Base-by-base conservation (phyloP, 2,797 vertebrate species). In the Acrocephalus scirpaceus region DNA sequence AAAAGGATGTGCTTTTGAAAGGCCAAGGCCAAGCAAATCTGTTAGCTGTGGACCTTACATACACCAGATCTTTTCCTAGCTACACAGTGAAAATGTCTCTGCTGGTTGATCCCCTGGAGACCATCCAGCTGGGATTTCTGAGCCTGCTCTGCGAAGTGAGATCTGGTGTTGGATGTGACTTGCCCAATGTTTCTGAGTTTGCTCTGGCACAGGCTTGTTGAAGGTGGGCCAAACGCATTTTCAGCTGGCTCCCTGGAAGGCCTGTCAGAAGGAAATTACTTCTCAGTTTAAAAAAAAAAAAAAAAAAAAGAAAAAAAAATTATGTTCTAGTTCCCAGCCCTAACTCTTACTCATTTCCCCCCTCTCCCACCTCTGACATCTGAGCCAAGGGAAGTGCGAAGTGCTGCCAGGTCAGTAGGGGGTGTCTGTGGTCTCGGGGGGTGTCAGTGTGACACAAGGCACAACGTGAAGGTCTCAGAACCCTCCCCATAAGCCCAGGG, bases 231-330 rank as follows among this genome's bases (percentile, higher is more conserved):
- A 75, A 78, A 60, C 18, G 20, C 3, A 23, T 71, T 84, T 78
- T 73, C 57, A 82, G 26, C 58, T 53, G 70, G n/a, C 44, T 86
- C 22, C 19, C 48, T 65, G 10, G 8, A 62, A 62, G 18, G 26
- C 19, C n/a, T 56, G 16, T 26, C 9, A 30, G 71, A 51, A 73
- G 40, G 23, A 88, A 95, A 48, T 66, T 16, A 22, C 40, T 78
- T 58, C 32, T 34, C 15, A n/a, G 17, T 20, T 40, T 8, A 81
- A 29, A 13, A 42, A 34, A 18, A 15, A 19, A 13, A 5, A 42
- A 13, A n/a, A 12, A 7, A 6, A 3, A 5, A 4, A 13, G 16
- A 6, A 6, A 3, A 5, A 4, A 13, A 56, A 23, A 15, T 21
- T 21, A 5, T 10, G 2, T 56, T 90, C 34, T 38, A 47, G 15